Percentiles rank a stretch among this genome's conserved stretches.
phyloP scores from a whole-genome alignment of 2,113 vertebrate species.

The Chinchilla lanigera region DNA sequence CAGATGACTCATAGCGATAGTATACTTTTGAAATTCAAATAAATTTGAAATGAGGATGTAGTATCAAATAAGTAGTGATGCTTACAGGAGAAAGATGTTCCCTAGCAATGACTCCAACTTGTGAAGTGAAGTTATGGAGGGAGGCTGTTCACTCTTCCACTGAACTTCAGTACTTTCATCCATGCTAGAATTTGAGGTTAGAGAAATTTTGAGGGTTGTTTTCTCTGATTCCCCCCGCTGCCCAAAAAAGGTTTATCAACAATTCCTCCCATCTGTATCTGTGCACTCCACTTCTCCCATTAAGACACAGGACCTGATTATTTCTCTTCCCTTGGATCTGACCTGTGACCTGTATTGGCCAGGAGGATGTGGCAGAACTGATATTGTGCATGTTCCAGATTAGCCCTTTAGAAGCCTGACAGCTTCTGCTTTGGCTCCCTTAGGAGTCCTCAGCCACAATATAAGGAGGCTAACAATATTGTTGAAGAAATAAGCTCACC shows the following conservation, averaged over 20 bases:
- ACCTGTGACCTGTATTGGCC: not conserved
- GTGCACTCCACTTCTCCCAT: not conserved
- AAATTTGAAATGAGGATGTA: not conserved
- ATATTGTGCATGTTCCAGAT: not conserved
- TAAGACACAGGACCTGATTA: not conserved
- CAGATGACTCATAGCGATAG: not conserved
- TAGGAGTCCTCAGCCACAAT: not conserved
- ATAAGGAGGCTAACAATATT: not conserved
- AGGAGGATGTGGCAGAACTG: not conserved
- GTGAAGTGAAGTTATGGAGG: not conserved
- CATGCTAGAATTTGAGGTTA: not conserved
- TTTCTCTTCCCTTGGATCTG: not conserved
- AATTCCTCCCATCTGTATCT: not conserved
- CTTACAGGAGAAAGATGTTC: not conserved
- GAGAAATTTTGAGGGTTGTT: not conserved
- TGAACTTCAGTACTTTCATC: not conserved
- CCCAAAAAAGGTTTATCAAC: not conserved
- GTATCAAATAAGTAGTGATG: not conserved
- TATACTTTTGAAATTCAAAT: not conserved
- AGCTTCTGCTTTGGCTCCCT: not conserved
- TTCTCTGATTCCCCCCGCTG: accelerated
- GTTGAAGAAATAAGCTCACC: not conserved
- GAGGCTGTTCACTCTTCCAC: accelerated
- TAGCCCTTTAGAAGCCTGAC: not conserved
- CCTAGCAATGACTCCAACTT: not conserved